Conservation (phyloP, 2,797 vertebrate species). For the Takifugu rubripes region DNA sequence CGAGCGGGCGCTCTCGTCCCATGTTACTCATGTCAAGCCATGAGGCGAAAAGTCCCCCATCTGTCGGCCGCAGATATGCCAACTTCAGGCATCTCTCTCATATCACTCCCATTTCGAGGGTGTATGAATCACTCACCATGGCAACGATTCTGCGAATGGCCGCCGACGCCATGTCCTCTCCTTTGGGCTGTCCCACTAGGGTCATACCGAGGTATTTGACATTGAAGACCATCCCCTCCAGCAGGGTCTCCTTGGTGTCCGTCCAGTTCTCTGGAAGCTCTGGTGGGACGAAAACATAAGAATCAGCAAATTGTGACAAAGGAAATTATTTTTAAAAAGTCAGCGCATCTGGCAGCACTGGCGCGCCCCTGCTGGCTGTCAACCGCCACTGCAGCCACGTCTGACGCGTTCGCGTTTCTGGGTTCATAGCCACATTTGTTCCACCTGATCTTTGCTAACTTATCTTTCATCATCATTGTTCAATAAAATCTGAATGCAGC, state of each 20-base stretch:
- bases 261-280: conserved; percentile 89
- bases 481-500: too few relatives aligned
- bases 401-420: neutral
- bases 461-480: too few relatives aligned
- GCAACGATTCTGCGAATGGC: conserved; percentile 87
- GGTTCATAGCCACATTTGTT: too few relatives aligned
- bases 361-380: conserved; percentile 13
- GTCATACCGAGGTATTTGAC: conserved; percentile 94
- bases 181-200: conserved; percentile 88
- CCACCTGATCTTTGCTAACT: too few relatives aligned
- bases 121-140: conserved; percentile 73
- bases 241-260: conserved; percentile 86
- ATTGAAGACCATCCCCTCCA: conserved; percentile 88
- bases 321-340: neutral
- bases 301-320: too few relatives aligned
- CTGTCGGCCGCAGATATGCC: conserved; percentile 46
- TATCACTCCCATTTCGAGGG: neutral
- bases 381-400: neutral
- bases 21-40: conserved; percentile 41
- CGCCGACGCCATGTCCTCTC: conserved; percentile 89
- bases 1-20: conserved; percentile 28
- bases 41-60: conserved; percentile 48
- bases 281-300: conserved; percentile 33
- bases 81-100: conserved; percentile 22
- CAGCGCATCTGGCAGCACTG: conserved; percentile 15